Conservation (phyloP, 2,797 vertebrate species). For the Myiotriccus ornatus region DNA sequence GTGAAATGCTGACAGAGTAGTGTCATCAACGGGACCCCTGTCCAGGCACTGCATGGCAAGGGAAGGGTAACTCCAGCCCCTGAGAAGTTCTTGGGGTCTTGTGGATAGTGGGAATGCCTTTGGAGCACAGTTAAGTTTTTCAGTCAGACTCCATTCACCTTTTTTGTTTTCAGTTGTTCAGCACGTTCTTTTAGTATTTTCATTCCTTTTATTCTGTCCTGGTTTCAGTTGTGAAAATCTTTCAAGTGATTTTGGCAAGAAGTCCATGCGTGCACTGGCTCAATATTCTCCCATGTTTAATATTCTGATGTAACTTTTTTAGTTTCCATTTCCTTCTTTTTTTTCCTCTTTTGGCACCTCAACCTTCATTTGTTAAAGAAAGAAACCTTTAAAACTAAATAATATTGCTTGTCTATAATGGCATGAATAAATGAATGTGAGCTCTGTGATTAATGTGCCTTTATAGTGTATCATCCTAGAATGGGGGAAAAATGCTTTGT, state of each 20-base stretch:
- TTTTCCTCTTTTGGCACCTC: background rate
- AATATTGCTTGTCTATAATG: background rate
- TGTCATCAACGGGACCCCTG: background rate
- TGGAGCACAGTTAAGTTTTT: background rate
- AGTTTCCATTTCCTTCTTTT: background rate
- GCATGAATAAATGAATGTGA: background rate
- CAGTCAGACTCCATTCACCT: background rate
- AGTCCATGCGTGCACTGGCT: background rate
- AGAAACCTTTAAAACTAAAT: constrained; percentile 3
- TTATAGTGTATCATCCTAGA: background rate
- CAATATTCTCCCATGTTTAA: background rate
- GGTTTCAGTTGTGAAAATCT: background rate
- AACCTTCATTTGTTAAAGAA: constrained; percentile 9
- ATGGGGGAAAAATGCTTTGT: background rate
- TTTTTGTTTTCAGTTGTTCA: background rate
- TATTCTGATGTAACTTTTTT: background rate
- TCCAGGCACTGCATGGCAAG: background rate
- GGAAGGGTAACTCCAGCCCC: background rate
- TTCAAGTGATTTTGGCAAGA: constrained; percentile 34
- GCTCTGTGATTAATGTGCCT: constrained; percentile 36
- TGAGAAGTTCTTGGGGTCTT: fast-evolving
- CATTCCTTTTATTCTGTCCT: background rate
- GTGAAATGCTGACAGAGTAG: background rate
- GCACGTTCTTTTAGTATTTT: background rate
- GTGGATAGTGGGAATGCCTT: background rate